Base-by-base conservation (phyloP, 2,888 invertebrate species). In the Metopia argyrocephala region DNA sequence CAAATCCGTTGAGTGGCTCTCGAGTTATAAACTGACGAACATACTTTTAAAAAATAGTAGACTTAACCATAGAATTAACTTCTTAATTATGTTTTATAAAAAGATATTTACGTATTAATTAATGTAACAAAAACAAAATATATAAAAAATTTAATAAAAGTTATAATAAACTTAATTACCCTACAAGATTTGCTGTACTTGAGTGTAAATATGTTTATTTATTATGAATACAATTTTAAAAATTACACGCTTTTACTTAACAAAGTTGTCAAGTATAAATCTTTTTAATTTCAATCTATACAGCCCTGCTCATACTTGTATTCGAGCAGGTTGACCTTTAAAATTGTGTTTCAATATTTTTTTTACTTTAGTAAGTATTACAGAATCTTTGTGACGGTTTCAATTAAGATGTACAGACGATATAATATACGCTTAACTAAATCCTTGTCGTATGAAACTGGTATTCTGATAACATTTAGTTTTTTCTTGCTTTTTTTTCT, bases 281-380 rank as follows among this genome's bases (percentile, higher is more conserved):
- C 15, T 45, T 28, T 45, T 68, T 18, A 64, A 64, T 7, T 64
- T 27, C 23, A 54, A 6, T 20, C 6, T 15, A 25, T 20, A 64
- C 9, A 5, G n/a, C 31, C 45, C 38, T 20, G 31, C 28, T 57
- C 27, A n/a, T 15, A 38, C 38, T 38, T 12, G 15, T 38, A 15
- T 15, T 38, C 38, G 12, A 38, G 15, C 38, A 56, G 21, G 21
- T n/a, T 76, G 70, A 65, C 76, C 70, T 76, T 57, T 62, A 68
- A 62, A 21, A 46, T 1, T 28, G 4, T 38, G 38, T 38, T 38
- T 38, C 38, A 38, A 12, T 38, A 15, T 46, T 59, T 50, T 70
- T 25, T 20, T 46, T 25, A 20, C 15, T 50, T 9, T 25, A 9
- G 46, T 23, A 57, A 64, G 21, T 75, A 18, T 46, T 61, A 54